phyloP scores from a whole-genome alignment of 2,797 vertebrate genomes.

The Fistularia commersonii region DNA sequence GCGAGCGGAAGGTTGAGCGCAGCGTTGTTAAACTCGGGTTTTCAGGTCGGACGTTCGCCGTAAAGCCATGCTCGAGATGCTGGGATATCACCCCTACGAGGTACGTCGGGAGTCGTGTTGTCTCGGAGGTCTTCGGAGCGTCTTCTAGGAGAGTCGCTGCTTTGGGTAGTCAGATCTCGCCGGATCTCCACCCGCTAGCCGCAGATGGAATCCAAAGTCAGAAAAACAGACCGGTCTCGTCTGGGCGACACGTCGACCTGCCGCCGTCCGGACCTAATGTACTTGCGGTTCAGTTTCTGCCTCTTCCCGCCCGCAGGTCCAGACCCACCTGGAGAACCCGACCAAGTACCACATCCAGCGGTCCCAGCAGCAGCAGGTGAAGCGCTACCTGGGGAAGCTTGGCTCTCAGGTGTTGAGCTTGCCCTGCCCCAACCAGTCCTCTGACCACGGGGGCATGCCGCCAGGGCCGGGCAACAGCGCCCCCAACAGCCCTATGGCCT shows the following conservation, averaged over 20 bases:
- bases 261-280: too few relatives aligned
- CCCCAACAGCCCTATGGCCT: conserved; percentile 98
- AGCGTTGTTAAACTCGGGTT: conserved; percentile 2
- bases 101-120: conserved; percentile 68
- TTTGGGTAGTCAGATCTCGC: too few relatives aligned
- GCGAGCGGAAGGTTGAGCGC: conserved; percentile 23
- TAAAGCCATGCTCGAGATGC: conserved; percentile 86
- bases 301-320: conserved; percentile 76
- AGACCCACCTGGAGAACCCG: conserved; percentile 98
- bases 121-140: not conserved
- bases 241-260: too few relatives aligned
- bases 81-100: conserved; percentile 89
- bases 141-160: not conserved
- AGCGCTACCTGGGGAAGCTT: conserved; percentile 94
- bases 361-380: conserved; percentile 97
- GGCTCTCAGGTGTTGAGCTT: conserved; percentile 92
- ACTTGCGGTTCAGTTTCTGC: not conserved
- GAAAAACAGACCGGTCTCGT: too few relatives aligned
- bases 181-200: too few relatives aligned
- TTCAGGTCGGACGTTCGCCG: conserved; percentile 27
- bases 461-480: conserved; percentile 94
- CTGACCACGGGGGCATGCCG: conserved; percentile 91
- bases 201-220: too few relatives aligned
- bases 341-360: conserved; percentile 99
- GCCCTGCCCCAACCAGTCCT: conserved; percentile 89